A percentile compares a stretch with the other conserved stretches of the same genome.
phyloP scores from a whole-genome alignment of 2,113 vertebrate genomes.

The Nerophis lumbriciformis region DNA sequence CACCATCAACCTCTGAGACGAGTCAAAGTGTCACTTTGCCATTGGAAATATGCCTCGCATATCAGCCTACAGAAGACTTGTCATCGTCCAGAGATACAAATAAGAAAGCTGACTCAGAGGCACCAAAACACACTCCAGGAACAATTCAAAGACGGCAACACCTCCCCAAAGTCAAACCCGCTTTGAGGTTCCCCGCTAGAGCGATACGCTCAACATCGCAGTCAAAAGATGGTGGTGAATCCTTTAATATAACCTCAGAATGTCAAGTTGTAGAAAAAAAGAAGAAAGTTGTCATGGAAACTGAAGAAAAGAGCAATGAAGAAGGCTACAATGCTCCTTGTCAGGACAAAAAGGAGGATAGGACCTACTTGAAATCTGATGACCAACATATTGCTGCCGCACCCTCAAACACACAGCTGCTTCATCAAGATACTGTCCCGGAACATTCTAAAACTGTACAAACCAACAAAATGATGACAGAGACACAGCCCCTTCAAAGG shows the following conservation, averaged over 20 bases:
- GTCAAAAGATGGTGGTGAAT: background rate
- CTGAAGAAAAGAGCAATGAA: constrained; percentile 2
- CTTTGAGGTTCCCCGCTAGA: constrained; percentile 20
- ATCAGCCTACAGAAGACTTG: background rate
- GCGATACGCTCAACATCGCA: constrained; percentile 5
- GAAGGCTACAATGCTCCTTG: background rate
- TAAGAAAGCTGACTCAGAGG: constrained; percentile 3
- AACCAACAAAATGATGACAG: background rate
- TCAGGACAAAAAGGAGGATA: background rate
- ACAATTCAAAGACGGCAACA: constrained; percentile 23
- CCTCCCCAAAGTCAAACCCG: constrained; percentile 42
- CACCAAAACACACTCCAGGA: constrained; percentile 3
- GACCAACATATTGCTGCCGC: too few species aligned
- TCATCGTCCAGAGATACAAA: background rate
- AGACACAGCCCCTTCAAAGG: constrained; percentile 10
- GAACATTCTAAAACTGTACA: background rate
- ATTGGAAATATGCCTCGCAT: too few species aligned
- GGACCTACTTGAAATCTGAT: background rate
- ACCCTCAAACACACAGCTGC: background rate
- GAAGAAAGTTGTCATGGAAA: background rate
- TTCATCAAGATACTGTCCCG: background rate
- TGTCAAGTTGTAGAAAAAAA: background rate
- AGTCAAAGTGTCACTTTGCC: background rate
- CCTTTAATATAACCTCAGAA: constrained; percentile 10
- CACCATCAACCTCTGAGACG: background rate